Evolutionary conservation across 1,140 invertebrate genomes (phyloP).

Genomic region (Lordiphosa clarofinis): DNA sequence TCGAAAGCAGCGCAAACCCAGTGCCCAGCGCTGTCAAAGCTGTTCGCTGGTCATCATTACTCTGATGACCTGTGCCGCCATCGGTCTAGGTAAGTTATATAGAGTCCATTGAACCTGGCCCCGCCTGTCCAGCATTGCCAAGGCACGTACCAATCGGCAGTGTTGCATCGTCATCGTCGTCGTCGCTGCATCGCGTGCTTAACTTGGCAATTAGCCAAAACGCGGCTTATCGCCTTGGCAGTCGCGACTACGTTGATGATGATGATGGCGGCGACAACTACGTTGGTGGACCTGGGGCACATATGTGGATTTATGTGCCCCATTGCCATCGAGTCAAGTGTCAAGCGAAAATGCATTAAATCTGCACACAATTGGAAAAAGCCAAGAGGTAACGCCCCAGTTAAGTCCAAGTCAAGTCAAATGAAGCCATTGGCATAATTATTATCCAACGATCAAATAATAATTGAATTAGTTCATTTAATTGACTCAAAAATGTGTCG

Average conservation of each 20-base stretch:
- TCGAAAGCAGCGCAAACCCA: conserved; percentile 89
- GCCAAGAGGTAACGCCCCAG: conserved; percentile 7
- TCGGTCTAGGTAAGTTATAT: conserved; percentile 81
- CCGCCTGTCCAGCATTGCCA: conserved; percentile 7
- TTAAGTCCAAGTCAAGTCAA: conserved; percentile 7
- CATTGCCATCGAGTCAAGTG: conserved; percentile 20
- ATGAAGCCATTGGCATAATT: not conserved
- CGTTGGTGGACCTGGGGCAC: conserved; percentile 25
- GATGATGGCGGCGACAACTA: not conserved
- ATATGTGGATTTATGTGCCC: conserved; percentile 55
- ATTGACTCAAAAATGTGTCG: conserved; percentile 57
- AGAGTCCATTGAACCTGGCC: conserved; percentile 45
- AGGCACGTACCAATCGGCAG: conserved; percentile 10
- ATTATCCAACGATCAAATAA: conserved; percentile 55
- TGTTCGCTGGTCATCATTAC: conserved; percentile 89
- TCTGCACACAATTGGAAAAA: no score
- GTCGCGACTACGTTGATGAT: not conserved
- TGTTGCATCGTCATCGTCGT: conserved; percentile 28
- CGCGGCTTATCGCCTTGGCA: conserved; percentile 20
- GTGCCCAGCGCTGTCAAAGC: conserved; percentile 87
- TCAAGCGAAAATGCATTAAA: not conserved
- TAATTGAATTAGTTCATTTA: conserved; percentile 71
- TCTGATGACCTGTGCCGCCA: conserved; percentile 89
- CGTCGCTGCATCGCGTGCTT: conserved; percentile 37
- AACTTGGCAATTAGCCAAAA: conserved; percentile 69